Base-by-base conservation (phyloP, 2,888 invertebrate species). In the Cephalotes varians region DNA sequence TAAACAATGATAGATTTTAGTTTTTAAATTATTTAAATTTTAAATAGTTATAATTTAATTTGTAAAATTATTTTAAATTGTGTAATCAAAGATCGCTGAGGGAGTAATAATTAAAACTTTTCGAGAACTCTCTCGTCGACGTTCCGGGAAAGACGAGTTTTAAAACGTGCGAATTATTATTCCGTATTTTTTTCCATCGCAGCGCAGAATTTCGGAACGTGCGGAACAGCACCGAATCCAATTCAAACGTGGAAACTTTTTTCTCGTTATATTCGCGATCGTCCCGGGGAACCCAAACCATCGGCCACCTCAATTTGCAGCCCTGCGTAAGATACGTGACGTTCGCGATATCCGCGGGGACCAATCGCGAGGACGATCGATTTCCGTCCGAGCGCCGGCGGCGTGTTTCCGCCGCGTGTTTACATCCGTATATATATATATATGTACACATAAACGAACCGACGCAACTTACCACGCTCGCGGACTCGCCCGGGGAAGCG, bases 401-500 rank as follows among this genome's bases (percentile, higher is more conserved):
- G 51, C 34, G 73, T 28, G 37, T 64, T 51, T 76, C 64, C 51
- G 51, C 28, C 56, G 69, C 31, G 56, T 69, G 54, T 69, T 77
- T 79, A 69, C 71, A 44, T 79, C 60, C 18, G 18, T 31, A 28
- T 25, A 67, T n/a, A 62, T 31, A 31, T 37, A 12, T 62, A 10
- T 31, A 18, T 25, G 51, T 21, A 56, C 44, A 28, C 49, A 74
- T 25, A 37, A 58, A 72, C 44, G 47, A 54, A 73, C 60, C 62
- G 58, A 72, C 54, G 49, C 28, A 88, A n/a, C 88, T 88, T 56
- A 88, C 88, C 88, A 88, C 67, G 67, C 86, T 83, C 82, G 64
- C 64, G 88, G 83, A 81, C 83, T 77, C 77, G 74, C 74, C 62
- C 64, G 64, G 83, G 71, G 65, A 76, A 81, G 67, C 72, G 34